Percentiles rank a stretch among this genome's conserved stretches.
phyloP scores from a whole-genome alignment of 1,140 invertebrate genomes.

The Araneus ventricosus region DNA sequence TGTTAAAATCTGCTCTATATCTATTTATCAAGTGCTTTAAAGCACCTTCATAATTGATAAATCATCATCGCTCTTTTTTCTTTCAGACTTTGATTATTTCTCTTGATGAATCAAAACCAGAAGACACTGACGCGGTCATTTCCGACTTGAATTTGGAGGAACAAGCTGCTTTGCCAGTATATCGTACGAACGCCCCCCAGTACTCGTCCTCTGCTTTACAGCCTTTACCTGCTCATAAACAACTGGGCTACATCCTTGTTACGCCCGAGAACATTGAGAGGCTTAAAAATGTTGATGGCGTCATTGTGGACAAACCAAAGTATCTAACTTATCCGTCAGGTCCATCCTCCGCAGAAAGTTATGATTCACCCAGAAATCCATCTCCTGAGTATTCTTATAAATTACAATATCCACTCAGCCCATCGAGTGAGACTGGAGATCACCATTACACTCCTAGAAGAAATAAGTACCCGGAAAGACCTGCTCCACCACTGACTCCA shows the following conservation, averaged over 20 bases:
- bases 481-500: constrained; percentile 45
- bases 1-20: too few relatives aligned
- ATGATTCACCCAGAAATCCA: not conserved
- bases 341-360: not conserved
- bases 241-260: constrained; percentile 46
- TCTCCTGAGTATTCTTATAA: not conserved
- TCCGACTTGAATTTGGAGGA: constrained; percentile 57
- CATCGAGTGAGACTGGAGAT: not conserved
- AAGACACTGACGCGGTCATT: constrained; percentile 58
- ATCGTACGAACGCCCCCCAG: not conserved
- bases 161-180: not conserved
- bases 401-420: not conserved
- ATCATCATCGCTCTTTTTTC: not conserved
- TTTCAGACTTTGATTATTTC: constrained; percentile 63
- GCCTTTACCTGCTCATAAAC: not conserved
- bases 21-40: too few relatives aligned
- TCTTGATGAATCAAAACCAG: constrained; percentile 57
- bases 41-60: too few relatives aligned
- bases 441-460: not conserved
- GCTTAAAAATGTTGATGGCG: not conserved
- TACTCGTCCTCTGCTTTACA: not conserved
- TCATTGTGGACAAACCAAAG: constrained; percentile 31
- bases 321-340: constrained; percentile 8
- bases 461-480: constrained; percentile 47
- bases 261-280: constrained; percentile 40